These are phyloP conservation scores for Platalea minor DNA, from an alignment of 2,797 vertebrate genomes.

Conservation along the genomic window DNA sequence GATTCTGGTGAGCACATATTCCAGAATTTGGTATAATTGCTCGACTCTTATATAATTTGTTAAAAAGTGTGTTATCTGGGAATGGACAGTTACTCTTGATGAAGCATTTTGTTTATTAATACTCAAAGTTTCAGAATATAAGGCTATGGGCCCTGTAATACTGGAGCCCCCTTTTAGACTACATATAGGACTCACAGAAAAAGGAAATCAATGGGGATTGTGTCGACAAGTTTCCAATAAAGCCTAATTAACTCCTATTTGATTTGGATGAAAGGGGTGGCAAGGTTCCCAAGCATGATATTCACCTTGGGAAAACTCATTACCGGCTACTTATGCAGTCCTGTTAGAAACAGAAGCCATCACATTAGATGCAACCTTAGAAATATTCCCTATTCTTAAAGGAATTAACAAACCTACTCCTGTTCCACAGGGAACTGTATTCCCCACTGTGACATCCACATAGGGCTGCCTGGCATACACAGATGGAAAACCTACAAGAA, in stretches of 20 bases:
- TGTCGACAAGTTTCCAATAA: not conserved
- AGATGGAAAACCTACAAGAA: not conserved
- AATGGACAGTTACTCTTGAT: not conserved
- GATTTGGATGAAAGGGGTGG: not conserved
- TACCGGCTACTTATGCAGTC: not conserved
- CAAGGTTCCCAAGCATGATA: not conserved
- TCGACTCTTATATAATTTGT: not conserved
- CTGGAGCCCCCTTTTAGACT: accelerated
- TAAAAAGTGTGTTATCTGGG: not conserved
- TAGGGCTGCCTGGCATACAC: not conserved
- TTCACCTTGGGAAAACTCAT: not conserved
- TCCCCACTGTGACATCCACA: not conserved
- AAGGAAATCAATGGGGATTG: not conserved
- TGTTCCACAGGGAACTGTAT: not conserved
- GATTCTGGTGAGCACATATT: not conserved
- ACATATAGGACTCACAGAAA: not conserved
- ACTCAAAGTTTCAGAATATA: not conserved
- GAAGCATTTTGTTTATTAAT: not conserved
- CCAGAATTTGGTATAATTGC: not conserved
- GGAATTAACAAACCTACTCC: not conserved
- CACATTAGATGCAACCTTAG: not conserved
- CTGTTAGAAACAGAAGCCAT: not conserved
- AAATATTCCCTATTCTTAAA: not conserved
- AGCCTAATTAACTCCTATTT: not conserved
- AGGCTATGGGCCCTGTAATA: not conserved